phyloP scores from a whole-genome alignment of 2,888 invertebrate species.

The Orthonychiurus folsomi region DNA sequence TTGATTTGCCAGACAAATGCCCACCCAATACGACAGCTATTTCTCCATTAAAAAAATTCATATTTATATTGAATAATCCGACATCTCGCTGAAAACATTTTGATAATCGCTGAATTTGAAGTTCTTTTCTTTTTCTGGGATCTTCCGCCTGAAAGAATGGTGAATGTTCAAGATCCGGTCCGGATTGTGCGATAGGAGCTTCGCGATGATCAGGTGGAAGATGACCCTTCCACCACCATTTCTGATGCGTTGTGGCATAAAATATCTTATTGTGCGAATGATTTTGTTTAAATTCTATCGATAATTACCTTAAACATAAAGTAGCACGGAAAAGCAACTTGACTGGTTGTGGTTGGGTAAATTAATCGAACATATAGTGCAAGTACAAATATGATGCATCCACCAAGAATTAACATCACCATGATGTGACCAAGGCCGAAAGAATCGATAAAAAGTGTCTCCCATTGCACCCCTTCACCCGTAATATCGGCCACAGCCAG shows the following conservation, averaged over 20 bases:
- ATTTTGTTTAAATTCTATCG: too few species aligned
- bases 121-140: background rate
- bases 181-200: too few species aligned
- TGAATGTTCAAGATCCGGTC: too few species aligned
- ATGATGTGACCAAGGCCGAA: background rate
- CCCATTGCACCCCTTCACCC: background rate
- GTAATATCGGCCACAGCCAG: background rate
- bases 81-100: background rate
- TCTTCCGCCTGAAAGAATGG: too few species aligned
- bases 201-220: background rate
- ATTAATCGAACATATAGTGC: background rate
- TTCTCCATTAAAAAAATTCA: slow-evolving; percentile 4
- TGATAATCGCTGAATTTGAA: background rate
- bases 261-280: too few species aligned
- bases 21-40: background rate
- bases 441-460: background rate
- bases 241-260: too few species aligned
- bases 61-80: background rate
- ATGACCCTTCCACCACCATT: slow-evolving; percentile 5
- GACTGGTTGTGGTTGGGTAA: background rate
- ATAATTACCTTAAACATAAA: background rate
- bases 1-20: background rate
- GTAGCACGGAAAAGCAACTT: background rate
- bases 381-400: background rate
- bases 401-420: background rate